Evolutionary conservation across 2,113 vertebrate genomes (phyloP), one percentile per base, ranked within the genome.

Genomic region (Tragulus kanchil): DNA sequence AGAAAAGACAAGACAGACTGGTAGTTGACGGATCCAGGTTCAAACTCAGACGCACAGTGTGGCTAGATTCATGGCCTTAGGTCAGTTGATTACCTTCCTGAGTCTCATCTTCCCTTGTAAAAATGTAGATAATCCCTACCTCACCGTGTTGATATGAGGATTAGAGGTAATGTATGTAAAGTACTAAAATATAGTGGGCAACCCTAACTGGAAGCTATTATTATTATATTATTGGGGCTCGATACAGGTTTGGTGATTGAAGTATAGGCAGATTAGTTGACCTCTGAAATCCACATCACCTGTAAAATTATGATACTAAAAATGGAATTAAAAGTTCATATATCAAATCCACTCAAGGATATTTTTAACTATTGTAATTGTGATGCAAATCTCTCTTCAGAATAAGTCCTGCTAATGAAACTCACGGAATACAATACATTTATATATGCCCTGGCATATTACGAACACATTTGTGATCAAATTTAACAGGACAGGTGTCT

Each of bases 111-210:
- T 95, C 95, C 87, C 92, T 97, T 96, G 92, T 90, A 93, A 97
- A 97, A 97, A 71, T 67, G 77, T 95, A 87, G 87, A 95, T 96
- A 93, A 97, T 97, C 89, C 90, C 84, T 95, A 65, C 77, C 88
- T 95, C 25, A 5, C 61, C 69, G 87, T 31, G 52, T 62, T 82
- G 96, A 95, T 90, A 88, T 17, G 77, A 94, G 96, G 94, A 96
- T 97, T 97, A 97, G 87, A 93, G 52, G 75, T 97, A 93, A 97
- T 97, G 28, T 93, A 97, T 97, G 95, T 95, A 96, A 97, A 97
- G 93, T 83, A 83, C 91, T 88, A 94, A 96, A 97, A 96, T 92
- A 93, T 15, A 97, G 94, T 90, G 67, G 81, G 94, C 69, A 96
- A 71, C 85, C 81, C 85, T 95, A 95, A 95, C 92, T 79, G 61